A percentile compares a stretch with the other conserved stretches of the same genome.
Evolutionary conservation across 2,113 vertebrate species (phyloP).

Genomic region (Abramis brama): DNA sequence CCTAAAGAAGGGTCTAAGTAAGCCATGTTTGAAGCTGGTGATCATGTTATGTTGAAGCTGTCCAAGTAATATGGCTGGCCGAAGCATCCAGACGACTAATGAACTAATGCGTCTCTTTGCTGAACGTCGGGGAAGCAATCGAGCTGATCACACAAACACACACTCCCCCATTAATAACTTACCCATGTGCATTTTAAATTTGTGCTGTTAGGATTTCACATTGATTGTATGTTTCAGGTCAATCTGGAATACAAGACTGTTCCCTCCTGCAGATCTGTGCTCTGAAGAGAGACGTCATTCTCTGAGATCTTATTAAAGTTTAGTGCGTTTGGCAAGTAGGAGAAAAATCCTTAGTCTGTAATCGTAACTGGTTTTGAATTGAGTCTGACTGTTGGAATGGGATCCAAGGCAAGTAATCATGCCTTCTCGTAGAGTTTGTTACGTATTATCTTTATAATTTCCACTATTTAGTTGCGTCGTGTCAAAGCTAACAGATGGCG

Average conservation of each 20-base stretch:
- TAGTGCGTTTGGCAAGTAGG: conserved; percentile 42
- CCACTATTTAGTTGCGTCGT: conserved; percentile 3
- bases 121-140: background rate
- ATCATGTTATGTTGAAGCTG: conserved; percentile 15
- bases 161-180: conserved; percentile 23
- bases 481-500: conserved; percentile 5
- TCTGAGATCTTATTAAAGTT: conserved; percentile 46
- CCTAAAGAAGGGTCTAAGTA: background rate
- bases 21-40: conserved; percentile 46
- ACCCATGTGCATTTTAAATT: conserved; percentile 18
- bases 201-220: conserved; percentile 45
- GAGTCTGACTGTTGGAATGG: background rate
- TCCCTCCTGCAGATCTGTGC: conserved; percentile 46
- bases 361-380: background rate
- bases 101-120: background rate
- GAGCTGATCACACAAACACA: background rate
- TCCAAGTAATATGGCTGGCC: background rate
- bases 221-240: background rate
- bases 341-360: conserved; percentile 5
- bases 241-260: conserved; percentile 35
- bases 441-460: background rate
- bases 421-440: conserved; percentile 15
- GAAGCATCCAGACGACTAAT: background rate
- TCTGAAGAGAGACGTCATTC: conserved; percentile 51
- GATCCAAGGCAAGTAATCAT: background rate